phyloP scores from a whole-genome alignment of 1,140 invertebrate species.

The Galleria mellonella region DNA sequence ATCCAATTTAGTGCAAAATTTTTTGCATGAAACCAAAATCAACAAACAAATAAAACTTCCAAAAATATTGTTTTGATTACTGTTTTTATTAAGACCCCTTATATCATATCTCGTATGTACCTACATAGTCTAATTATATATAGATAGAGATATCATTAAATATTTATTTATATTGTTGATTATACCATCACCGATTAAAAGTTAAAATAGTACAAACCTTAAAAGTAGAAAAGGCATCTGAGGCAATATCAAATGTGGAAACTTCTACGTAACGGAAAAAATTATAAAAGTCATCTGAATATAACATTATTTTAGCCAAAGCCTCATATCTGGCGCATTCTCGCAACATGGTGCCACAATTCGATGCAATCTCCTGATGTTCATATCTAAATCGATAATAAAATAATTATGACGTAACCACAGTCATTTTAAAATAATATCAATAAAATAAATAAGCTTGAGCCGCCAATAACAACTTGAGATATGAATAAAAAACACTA shows the following conservation, averaged over 20 bases:
- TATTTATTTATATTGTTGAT: no score
- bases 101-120: no score
- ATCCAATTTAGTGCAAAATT: no score
- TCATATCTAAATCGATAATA: constrained; percentile 86
- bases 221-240: constrained; percentile 99
- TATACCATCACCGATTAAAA: no score
- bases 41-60: no score
- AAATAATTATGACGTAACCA: neutral
- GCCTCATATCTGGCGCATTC: constrained; percentile 99
- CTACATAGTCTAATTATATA: no score
- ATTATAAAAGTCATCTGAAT: constrained; percentile 98
- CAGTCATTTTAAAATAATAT: neutral
- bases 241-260: constrained; percentile 99
- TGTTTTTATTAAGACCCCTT: no score
- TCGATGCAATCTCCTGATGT: constrained; percentile 98
- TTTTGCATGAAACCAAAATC: no score
- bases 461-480: no score
- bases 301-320: constrained; percentile 97
- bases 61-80: no score
- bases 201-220: constrained; percentile 80
- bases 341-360: constrained; percentile 98
- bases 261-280: constrained; percentile 99
- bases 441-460: constrained; percentile 1
- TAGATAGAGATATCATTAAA: no score
- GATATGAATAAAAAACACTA: no score